phyloP scores from a whole-genome alignment of 2,888 invertebrate genomes.

The Lydus trimaculatus region DNA sequence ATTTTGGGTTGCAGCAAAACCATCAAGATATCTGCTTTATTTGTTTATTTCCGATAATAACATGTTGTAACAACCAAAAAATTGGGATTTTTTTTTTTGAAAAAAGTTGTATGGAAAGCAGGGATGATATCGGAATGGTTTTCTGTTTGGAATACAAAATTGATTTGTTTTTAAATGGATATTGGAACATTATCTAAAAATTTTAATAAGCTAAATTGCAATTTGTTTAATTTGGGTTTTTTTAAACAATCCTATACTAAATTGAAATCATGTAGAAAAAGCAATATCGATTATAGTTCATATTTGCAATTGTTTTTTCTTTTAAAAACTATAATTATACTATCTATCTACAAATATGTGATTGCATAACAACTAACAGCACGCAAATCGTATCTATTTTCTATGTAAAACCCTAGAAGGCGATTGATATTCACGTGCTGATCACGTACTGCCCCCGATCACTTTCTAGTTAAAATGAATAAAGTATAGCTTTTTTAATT shows the following conservation, averaged over 20 bases:
- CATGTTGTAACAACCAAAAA: not conserved
- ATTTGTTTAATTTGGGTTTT: not conserved
- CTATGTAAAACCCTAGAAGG: too few species aligned
- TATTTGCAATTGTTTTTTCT: not conserved
- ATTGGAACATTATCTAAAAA: not conserved
- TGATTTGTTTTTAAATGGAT: too few species aligned
- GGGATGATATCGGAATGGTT: not conserved
- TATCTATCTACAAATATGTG: not conserved
- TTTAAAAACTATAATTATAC: not conserved
- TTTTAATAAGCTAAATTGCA: not conserved
- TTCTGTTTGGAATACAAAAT: not conserved
- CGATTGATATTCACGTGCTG: too few species aligned
- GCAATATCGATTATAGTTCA: not conserved
- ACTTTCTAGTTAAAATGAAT: not conserved
- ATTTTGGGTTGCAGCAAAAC: slow-evolving; percentile 7
- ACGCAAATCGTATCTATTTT: too few species aligned
- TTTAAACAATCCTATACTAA: not conserved
- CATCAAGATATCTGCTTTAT: not conserved
- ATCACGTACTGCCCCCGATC: not conserved
- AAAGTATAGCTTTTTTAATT: too few species aligned
- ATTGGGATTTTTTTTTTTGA: not conserved
- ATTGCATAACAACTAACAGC: not conserved
- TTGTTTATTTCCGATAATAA: not conserved
- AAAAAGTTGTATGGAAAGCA: not conserved
- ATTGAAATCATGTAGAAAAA: not conserved